Base-by-base conservation (phyloP, 2,888 invertebrate genomes). In the Achlya flavicornis region DNA sequence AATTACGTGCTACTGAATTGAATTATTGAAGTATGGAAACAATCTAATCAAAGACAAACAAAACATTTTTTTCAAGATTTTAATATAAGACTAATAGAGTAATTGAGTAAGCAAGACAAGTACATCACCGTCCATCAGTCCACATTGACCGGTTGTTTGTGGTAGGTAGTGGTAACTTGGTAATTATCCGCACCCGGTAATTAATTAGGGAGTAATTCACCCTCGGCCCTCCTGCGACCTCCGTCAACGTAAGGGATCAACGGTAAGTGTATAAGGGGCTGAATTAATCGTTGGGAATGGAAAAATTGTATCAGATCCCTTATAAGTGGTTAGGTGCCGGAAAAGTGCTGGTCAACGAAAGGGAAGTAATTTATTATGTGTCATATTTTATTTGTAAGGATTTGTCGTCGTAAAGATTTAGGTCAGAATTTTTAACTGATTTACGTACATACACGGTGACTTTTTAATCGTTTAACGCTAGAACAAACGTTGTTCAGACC, bases 281-380 rank as follows among this genome's bases (percentile, higher is more conserved):
- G 41, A 41, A 41, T 60, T 60, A 60, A 60, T 60, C 26, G 60
- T 26, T 10, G 60, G 59, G 43, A 60, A 60, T 19, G 60, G 60
- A 60, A 53, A 60, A 60, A 41, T 41, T 41, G 41, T 43, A 60
- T 41, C 41, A 41, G 19, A 41, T 26, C 41, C 33, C 41, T 2
- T n/a, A 19, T 53, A 53, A 53, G 53, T 48, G 48, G 48, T 48
- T 16, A 48, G n/a, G 48, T 7, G 10, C 16, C 7, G 53, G 53
- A 53, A 53, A 53, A 53, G 10, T 19, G 53, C 8, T 19, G 53
- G 19, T 53, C 53, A 19, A 53, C 19, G 16, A 8, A 53, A 10
- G 3, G 3, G 10, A 16, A 19, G 16, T 53, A 16, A 53, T 53
- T 19, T 19, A 48, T 48, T n/a, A 53, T 53, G 19, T 10, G 53